These are phyloP conservation scores for Tretioscincus oriximinensis DNA, from an alignment of 2,113 vertebrate genomes.

Conservation along the genomic window DNA sequence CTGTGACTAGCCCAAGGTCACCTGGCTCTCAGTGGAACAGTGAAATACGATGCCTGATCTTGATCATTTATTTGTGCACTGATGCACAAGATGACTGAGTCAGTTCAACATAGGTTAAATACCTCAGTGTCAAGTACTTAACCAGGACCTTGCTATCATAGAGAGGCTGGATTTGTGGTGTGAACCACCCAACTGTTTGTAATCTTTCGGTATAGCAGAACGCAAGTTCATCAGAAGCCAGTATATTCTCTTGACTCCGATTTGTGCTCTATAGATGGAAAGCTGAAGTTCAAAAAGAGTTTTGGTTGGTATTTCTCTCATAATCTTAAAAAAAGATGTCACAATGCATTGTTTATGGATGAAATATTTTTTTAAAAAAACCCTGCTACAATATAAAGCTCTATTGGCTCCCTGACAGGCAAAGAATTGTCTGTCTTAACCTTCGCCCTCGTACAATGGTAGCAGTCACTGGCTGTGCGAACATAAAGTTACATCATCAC, in stretches of 20 bases:
- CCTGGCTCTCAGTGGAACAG: no score
- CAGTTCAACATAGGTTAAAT: no score
- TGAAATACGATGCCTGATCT: neutral
- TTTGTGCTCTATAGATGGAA: neutral
- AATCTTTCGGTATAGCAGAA: no score
- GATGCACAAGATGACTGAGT: no score
- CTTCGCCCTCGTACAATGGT: neutral
- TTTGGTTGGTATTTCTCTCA: neutral
- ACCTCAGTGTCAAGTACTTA: no score
- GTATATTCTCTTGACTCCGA: neutral
- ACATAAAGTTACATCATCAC: conserved; percentile 15
- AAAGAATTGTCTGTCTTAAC: neutral
- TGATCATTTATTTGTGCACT: no score
- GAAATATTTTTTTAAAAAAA: neutral
- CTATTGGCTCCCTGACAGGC: conserved; percentile 12
- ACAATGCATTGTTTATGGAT: neutral
- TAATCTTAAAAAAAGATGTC: neutral
- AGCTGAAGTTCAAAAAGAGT: neutral
- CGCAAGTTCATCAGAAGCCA: neutral
- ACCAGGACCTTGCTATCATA: no score
- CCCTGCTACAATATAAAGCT: neutral
- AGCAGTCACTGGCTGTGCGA: neutral
- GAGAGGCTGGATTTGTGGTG: no score
- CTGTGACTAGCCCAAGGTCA: no score
- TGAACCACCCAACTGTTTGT: no score